Conservation (phyloP, 2,797 vertebrate species). For the Manis javanica region DNA sequence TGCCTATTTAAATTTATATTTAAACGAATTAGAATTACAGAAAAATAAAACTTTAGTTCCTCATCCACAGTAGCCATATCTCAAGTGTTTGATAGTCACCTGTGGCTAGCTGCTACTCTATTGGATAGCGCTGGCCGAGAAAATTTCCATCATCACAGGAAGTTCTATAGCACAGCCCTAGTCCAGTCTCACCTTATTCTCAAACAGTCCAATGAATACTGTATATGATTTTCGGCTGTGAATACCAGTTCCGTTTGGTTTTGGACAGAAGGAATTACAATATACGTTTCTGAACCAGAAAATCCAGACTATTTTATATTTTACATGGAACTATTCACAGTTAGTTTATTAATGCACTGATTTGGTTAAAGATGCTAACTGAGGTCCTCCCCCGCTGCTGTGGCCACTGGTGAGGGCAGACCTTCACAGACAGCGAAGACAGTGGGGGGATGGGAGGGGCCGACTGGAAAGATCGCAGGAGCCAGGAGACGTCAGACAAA, state of each 20-base stretch:
- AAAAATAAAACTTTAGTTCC: not conserved
- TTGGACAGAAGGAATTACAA: not conserved
- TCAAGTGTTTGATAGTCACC: not conserved
- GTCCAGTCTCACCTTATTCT: not conserved
- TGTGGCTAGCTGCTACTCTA: not conserved
- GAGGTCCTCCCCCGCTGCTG: not conserved
- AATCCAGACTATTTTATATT: not conserved
- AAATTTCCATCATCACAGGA: not conserved
- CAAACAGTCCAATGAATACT: not conserved
- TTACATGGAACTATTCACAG: not conserved
- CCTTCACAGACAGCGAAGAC: not conserved
- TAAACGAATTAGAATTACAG: not conserved
- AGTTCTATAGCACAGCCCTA: not conserved
- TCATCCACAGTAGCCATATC: not conserved
- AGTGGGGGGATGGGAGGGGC: not conserved
- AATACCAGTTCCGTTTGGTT: not conserved
- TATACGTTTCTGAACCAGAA: not conserved
- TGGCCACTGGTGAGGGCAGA: not conserved
- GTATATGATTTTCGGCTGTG: not conserved
- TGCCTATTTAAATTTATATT: not conserved
- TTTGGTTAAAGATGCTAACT: not conserved
- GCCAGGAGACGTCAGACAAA: not conserved
- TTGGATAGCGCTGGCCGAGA: not conserved
- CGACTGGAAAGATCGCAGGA: not conserved
- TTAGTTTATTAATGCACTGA: not conserved